These are phyloP conservation scores for Stegophylla sp. DNA, from an alignment of 2,888 invertebrate genomes.

Conservation along the genomic window DNA sequence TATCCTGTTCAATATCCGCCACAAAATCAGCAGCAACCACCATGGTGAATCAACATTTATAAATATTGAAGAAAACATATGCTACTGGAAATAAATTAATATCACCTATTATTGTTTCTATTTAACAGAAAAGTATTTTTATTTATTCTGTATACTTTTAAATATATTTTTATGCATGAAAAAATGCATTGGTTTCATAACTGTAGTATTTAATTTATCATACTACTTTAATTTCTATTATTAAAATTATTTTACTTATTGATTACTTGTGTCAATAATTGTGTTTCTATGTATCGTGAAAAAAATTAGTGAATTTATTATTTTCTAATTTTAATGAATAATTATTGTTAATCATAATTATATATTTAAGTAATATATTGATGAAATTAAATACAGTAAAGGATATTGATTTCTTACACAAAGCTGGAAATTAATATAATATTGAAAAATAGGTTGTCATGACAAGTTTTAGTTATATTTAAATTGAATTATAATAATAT, in stretches of 20 bases:
- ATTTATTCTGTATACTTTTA: background rate
- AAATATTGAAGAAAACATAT: background rate
- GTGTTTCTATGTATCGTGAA: too few species aligned
- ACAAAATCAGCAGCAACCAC: constrained; percentile 59
- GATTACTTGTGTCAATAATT: too few species aligned
- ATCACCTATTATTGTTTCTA: constrained; percentile 16
- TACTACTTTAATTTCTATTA: background rate
- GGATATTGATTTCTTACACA: too few species aligned
- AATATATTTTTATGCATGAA: constrained; percentile 1
- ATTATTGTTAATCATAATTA: background rate
- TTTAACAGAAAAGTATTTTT: constrained; percentile 23
- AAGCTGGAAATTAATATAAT: too few species aligned
- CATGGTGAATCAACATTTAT: constrained; percentile 18
- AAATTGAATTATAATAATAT: too few species aligned
- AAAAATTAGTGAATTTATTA: too few species aligned
- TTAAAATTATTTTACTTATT: too few species aligned
- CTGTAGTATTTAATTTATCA: background rate
- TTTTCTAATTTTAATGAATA: too few species aligned
- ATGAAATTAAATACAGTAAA: too few species aligned
- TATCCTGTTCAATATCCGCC: constrained; percentile 60
- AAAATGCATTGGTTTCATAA: background rate
- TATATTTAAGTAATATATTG: background rate
- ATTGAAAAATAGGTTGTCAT: too few species aligned
- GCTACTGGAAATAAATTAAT: constrained; percentile 12
- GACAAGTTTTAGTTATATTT: too few species aligned